Evolutionary conservation across 2,797 vertebrate genomes (phyloP).

Genomic region (Geotrypetes seraphini): DNA sequence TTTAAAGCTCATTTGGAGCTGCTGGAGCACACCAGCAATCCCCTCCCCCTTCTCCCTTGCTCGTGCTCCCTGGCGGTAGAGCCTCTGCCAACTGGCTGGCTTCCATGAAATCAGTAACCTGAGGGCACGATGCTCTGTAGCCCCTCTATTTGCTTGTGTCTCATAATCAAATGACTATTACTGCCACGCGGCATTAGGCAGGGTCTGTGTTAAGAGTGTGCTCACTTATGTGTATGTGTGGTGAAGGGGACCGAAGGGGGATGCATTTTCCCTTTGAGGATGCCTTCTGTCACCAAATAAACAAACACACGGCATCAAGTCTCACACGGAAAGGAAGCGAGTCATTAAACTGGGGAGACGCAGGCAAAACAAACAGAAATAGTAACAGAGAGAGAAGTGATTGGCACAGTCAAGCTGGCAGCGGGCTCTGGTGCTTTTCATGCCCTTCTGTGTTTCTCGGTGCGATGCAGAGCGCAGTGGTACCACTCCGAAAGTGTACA

Average conservation of each 20-base stretch:
- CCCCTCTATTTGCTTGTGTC: conserved; percentile 3
- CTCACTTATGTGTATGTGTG: neutral
- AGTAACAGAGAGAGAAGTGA: no score
- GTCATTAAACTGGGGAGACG: no score
- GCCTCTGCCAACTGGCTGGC: no score
- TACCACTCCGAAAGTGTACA: no score
- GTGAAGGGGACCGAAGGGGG: neutral
- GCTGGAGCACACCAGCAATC: no score
- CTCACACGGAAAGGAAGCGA: conserved; percentile 13
- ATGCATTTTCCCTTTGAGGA: conserved; percentile 11
- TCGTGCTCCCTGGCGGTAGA: neutral
- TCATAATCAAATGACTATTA: conserved; percentile 12
- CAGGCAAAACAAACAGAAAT: conserved; percentile 8
- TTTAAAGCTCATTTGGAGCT: no score
- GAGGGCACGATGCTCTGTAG: neutral
- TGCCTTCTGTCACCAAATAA: conserved; percentile 36
- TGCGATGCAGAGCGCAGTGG: no score
- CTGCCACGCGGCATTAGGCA: conserved; percentile 10
- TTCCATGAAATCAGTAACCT: neutral
- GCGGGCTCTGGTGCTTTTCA: no score
- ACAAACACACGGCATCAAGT: conserved; percentile 21
- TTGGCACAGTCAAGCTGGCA: no score
- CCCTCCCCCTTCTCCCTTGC: neutral
- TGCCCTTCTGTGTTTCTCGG: no score
- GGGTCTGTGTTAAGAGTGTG: neutral